Percentiles rank a stretch among this genome's conserved stretches.
Evolutionary conservation across 2,888 invertebrate species (phyloP).

Genomic region (Thereva nobilitata): DNA sequence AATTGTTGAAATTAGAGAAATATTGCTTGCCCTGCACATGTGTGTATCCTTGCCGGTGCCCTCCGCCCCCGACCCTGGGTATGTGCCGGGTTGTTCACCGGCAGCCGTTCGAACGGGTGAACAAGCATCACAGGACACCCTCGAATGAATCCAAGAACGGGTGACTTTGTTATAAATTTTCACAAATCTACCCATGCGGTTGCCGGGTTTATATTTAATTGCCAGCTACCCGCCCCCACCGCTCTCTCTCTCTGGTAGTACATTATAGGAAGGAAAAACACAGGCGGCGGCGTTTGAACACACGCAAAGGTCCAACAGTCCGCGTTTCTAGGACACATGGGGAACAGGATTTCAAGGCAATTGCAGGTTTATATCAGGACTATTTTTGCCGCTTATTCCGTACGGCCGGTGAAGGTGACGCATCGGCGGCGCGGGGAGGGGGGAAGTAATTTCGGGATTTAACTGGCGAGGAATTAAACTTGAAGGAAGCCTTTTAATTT

Average conservation of each 20-base stretch:
- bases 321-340: too few relatives aligned
- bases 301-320: too few relatives aligned
- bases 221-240: conserved; percentile 14
- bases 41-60: too few relatives aligned
- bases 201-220: conserved; percentile 37
- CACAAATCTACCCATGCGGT: conserved; percentile 38
- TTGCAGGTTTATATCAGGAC: too few relatives aligned
- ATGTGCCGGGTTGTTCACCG: neutral
- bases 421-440: neutral
- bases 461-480: conserved; percentile 32
- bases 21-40: too few relatives aligned
- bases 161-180: conserved; percentile 39
- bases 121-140: conserved; percentile 9
- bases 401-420: neutral
- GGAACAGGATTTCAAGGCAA: too few relatives aligned
- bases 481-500: conserved; percentile 24
- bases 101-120: conserved; percentile 19
- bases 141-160: conserved; percentile 24
- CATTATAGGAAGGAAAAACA: conserved; percentile 24
- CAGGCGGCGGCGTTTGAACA: neutral
- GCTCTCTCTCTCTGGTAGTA: conserved; percentile 23
- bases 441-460: conserved; percentile 14
- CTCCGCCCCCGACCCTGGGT: too few relatives aligned
- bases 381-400: neutral
- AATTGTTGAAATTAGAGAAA: too few relatives aligned